phyloP scores from a whole-genome alignment of 2,888 invertebrate species.

The Philopedon plagiatum region DNA sequence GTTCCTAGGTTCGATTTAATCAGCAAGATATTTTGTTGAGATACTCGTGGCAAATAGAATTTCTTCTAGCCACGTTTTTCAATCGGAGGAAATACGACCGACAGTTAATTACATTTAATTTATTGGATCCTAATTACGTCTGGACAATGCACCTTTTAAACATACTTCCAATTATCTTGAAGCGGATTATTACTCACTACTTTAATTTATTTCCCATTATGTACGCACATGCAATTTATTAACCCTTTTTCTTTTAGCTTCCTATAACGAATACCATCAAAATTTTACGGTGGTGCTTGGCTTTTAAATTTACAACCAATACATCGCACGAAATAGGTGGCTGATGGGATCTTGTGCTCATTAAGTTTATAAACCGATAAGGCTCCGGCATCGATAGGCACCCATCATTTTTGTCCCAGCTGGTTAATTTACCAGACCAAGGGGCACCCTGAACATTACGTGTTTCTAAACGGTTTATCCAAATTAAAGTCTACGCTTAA shows the following conservation, averaged over 20 bases:
- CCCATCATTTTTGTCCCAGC: constrained; percentile 23
- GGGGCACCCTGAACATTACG: constrained; percentile 19
- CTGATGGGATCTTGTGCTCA: constrained; percentile 39
- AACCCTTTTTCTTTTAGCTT: constrained; percentile 21
- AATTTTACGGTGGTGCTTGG: constrained; percentile 29
- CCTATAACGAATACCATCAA: constrained; percentile 37
- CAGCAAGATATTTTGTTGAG: background rate
- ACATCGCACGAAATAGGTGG: constrained; percentile 40
- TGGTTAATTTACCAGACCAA: constrained; percentile 25
- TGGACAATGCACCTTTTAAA: constrained; percentile 28
- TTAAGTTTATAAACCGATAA: constrained; percentile 38
- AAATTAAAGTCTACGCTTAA: constrained; percentile 7
- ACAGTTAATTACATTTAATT: constrained; percentile 5
- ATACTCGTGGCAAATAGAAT: background rate
- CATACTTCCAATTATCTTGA: constrained; percentile 38
- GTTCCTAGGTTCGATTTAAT: background rate
- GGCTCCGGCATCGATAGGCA: constrained; percentile 15
- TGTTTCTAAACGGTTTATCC: constrained; percentile 21
- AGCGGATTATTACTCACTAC: constrained; percentile 21
- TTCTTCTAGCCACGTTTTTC: background rate
- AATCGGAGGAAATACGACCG: background rate
- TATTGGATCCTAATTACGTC: constrained; percentile 8
- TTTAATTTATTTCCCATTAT: constrained; percentile 42
- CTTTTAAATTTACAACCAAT: constrained; percentile 43
- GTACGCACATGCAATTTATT: constrained; percentile 27